Conservation (phyloP, 2,113 vertebrate genomes). For the Alligator sinensis region DNA sequence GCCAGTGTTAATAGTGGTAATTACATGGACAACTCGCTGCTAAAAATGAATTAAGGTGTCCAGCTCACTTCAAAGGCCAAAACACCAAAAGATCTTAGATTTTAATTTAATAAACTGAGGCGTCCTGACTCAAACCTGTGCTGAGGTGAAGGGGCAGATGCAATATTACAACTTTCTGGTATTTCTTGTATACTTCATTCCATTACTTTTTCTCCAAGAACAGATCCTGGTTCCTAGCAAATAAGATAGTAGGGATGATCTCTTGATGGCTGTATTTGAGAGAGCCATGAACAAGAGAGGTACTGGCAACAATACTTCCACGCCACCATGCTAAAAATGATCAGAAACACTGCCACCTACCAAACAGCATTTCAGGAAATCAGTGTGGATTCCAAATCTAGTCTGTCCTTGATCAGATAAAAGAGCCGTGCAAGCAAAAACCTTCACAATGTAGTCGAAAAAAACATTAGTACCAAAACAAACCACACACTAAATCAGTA, state of each 20-base stretch:
- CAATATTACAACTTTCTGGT: neutral
- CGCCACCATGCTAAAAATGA: rapidly evolving
- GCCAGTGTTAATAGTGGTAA: neutral
- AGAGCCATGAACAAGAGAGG: neutral
- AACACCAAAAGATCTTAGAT: neutral
- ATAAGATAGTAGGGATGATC: neutral
- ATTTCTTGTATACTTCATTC: neutral
- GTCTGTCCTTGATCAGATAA: neutral
- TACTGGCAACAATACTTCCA: neutral
- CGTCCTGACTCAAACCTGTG: too few relatives aligned
- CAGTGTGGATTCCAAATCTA: neutral
- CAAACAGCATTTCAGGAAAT: rapidly evolving
- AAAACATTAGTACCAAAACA: neutral
- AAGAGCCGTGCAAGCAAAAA: neutral
- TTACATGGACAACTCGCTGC: neutral
- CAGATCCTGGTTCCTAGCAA: neutral
- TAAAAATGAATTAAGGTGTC: neutral
- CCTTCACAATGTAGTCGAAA: neutral
- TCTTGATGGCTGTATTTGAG: neutral
- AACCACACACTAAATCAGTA: neutral
- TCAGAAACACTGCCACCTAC: neutral
- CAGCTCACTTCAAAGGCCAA: neutral
- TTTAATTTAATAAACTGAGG: too few relatives aligned
- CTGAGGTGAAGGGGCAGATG: too few relatives aligned
- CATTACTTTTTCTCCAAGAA: neutral